Percentiles rank a stretch among this genome's conserved stretches.
Evolutionary conservation across 92 coral and sea anemone genomes (phyloP).

Genomic region (Palythoa grandiflora): DNA sequence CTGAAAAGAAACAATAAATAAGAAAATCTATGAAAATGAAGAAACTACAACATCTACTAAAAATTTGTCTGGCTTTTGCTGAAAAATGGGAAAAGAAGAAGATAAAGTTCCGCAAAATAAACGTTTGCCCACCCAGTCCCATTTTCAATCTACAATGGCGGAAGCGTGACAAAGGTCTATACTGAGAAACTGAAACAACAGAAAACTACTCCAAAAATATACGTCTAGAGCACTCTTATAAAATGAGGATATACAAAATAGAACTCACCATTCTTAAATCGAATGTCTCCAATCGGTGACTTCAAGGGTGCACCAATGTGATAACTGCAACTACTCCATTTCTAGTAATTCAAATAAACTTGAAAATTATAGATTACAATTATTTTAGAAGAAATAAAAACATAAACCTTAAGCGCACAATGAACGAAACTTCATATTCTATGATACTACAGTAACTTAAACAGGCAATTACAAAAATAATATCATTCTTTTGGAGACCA

Average conservation of each 20-base stretch:
- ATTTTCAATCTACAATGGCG: too few relatives aligned
- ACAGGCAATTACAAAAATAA: too few relatives aligned
- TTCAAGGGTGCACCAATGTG: conserved; percentile 15
- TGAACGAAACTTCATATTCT: neutral
- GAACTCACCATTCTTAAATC: conserved; percentile 24
- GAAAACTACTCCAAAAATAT: too few relatives aligned
- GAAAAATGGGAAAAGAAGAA: too few relatives aligned
- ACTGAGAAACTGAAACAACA: too few relatives aligned
- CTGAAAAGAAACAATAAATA: neutral
- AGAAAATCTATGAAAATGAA: neutral
- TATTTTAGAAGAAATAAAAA: neutral
- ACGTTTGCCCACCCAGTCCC: too few relatives aligned
- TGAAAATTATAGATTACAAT: neutral
- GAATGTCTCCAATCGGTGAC: conserved; percentile 26
- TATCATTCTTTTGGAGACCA: too few relatives aligned
- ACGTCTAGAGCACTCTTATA: neutral
- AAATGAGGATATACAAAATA: neutral
- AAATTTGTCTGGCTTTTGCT: neutral
- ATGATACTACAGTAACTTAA: too few relatives aligned
- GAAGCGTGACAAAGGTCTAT: too few relatives aligned
- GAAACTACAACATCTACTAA: neutral
- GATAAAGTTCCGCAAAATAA: too few relatives aligned
- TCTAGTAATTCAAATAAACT: neutral
- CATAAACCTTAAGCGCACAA: neutral
- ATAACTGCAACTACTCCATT: conserved; percentile 3